A percentile compares a stretch with the other conserved stretches of the same genome.
phyloP scores from a whole-genome alignment of 92 coral and sea anemone genomes.

The Metridium senile region DNA sequence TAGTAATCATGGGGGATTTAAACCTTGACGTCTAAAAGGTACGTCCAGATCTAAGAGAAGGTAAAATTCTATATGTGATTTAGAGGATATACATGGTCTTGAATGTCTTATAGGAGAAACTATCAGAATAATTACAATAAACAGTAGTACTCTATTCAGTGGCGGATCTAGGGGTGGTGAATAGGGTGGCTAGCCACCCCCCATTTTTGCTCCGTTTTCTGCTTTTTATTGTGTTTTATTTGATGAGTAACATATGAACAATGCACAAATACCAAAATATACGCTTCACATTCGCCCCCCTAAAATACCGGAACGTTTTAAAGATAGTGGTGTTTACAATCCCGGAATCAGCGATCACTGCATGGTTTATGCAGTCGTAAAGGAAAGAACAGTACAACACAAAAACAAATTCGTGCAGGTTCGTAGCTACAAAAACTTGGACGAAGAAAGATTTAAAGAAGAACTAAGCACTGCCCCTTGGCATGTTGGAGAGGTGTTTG shows the following conservation, averaged over 20 bases:
- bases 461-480: conserved; percentile 41
- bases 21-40: conserved; percentile 19
- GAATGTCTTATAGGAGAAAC: conserved; percentile 37
- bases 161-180: too few species aligned
- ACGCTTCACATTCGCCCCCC: too few species aligned
- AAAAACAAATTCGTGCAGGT: conserved; percentile 15
- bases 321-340: conserved; percentile 11
- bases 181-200: too few species aligned
- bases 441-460: conserved; percentile 21
- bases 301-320: conserved; percentile 39
- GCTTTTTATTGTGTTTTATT: too few species aligned
- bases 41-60: conserved; percentile 23
- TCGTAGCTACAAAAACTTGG: conserved; percentile 25
- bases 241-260: too few species aligned
- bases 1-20: conserved; percentile 21
- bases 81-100: conserved; percentile 44
- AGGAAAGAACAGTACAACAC: neutral
- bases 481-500: conserved; percentile 51
- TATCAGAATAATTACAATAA: conserved; percentile 33
- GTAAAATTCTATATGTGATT: conserved; percentile 39
- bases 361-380: conserved; percentile 24
- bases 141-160: conserved; percentile 49
- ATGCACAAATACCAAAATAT: too few species aligned
- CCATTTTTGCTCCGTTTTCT: too few species aligned
- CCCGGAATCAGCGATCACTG: conserved; percentile 42